phyloP scores from a whole-genome alignment of 1,140 invertebrate genomes.

The Oppia nitens region DNA sequence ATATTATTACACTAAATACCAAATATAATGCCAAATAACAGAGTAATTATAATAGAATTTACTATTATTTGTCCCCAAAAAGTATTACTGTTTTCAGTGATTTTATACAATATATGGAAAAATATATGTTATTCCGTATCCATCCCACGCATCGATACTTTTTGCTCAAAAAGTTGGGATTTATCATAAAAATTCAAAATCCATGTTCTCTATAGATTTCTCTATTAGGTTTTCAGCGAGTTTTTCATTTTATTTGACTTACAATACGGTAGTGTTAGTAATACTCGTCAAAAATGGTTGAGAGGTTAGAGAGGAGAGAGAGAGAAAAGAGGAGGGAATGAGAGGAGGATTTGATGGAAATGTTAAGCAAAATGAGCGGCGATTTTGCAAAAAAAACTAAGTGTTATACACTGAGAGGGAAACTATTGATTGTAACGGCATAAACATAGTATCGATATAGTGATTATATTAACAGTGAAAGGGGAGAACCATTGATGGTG shows the following conservation, averaged over 20 bases:
- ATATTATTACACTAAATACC: neutral
- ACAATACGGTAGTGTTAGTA: too few species aligned
- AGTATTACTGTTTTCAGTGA: neutral
- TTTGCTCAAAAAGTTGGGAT: neutral
- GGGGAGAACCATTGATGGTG: neutral
- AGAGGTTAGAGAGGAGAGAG: neutral
- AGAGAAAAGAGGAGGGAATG: slow-evolving; percentile 4
- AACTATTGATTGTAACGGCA: neutral
- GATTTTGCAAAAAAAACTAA: neutral
- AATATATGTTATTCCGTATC: neutral
- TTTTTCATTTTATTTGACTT: neutral
- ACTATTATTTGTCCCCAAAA: neutral
- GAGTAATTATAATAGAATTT: neutral
- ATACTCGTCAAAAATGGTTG: slow-evolving; percentile 2
- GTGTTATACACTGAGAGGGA: too few species aligned
- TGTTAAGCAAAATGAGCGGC: neutral
- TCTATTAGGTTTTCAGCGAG: neutral
- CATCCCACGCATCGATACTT: neutral
- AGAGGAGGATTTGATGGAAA: neutral
- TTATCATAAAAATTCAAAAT: neutral
- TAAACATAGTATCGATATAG: neutral
- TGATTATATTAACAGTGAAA: neutral
- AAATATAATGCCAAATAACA: neutral
- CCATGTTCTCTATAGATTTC: neutral
- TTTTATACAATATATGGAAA: neutral